Evolutionary conservation across 2,888 invertebrate species (phyloP), one percentile per base, ranked within the genome.

Genomic region (Carabus problematicus): DNA sequence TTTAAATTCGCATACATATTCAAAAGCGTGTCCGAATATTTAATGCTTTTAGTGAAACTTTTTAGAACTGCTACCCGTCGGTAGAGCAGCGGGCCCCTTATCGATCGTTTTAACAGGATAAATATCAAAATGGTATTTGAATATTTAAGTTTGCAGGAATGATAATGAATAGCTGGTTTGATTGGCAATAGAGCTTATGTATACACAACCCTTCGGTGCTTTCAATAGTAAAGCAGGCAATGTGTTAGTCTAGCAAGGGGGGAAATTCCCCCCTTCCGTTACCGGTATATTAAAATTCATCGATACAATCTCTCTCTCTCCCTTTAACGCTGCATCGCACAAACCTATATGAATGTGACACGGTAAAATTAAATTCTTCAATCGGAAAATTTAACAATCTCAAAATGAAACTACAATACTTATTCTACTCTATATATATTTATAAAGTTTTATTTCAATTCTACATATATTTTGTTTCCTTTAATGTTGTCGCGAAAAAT

Each of bases 91-190:
- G 14, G 40, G 52, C 52, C 14, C 40, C n/a, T n/a, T 29, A 29
- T 29, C 6, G 29, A 29, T 29, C 12, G 19, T 42, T 18, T 41
- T 52, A 19, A 55, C 39, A 18, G 54, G 42, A 64, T 54, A 55
- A 64, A 64, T 55, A 64, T 64, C 19, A 19, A 29, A 19, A 64
- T 64, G 63, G 9, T 42, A 43, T 64, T 41, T 64, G 41, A 64
- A 64, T 64, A 64, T 54, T 64, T 64, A 54, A 64, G 9, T 11
- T n/a, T 55, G 18, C 55, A 18, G n/a, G 54, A 16, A 54, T 64
- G 19, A 52, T 64, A 64, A 64, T 64, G 41, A 54, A 52, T 52
- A 16, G 52, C 16, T 9, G 9, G 11, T 9, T 9, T 52, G 52
- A 52, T 52, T 52, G 52, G 52, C n/a, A 18, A 2, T 52, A n/a